phyloP scores from a whole-genome alignment of 1,140 invertebrate species.

The Megalonaias nervosa region DNA sequence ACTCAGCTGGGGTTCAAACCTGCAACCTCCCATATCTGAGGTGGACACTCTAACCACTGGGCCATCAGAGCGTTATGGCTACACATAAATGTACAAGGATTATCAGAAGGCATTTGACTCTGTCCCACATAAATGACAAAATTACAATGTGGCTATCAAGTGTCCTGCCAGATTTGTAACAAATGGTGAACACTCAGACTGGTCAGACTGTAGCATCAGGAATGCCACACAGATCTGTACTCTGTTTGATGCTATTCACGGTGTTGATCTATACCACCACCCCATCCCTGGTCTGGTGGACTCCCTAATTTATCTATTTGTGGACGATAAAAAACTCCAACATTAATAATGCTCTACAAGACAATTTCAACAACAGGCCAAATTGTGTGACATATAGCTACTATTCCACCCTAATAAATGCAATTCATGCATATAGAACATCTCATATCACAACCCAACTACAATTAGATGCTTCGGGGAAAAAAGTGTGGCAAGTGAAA shows the following conservation, averaged over 20 bases:
- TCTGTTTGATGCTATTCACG: conserved; percentile 36
- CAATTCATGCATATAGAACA: conserved; percentile 9
- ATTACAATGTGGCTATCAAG: conserved; percentile 31
- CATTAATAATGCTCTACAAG: conserved; percentile 3
- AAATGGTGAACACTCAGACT: conserved; percentile 24
- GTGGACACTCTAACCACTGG: no score
- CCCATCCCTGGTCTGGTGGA: conserved; percentile 16
- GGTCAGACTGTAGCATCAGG: conserved; percentile 30
- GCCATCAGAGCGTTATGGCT: no score
- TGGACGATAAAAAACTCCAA: conserved; percentile 29
- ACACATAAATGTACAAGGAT: conserved; percentile 29
- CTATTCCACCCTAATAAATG: conserved; percentile 33
- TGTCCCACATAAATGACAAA: conserved; percentile 20
- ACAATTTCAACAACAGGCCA: background rate
- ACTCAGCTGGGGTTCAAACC: no score
- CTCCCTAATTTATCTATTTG: conserved; percentile 26
- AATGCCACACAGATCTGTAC: conserved; percentile 40
- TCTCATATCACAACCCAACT: background rate
- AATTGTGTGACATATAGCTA: conserved; percentile 24
- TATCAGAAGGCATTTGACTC: conserved; percentile 18
- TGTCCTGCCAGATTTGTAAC: conserved; percentile 32
- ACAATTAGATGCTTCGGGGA: background rate
- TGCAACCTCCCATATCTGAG: no score
- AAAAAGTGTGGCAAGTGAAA: background rate
- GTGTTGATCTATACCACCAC: conserved; percentile 43